A percentile compares a stretch with the other conserved stretches of the same genome.
Evolutionary conservation across 2,797 vertebrate species (phyloP).

Genomic region (Parotocinclus haroldoi): DNA sequence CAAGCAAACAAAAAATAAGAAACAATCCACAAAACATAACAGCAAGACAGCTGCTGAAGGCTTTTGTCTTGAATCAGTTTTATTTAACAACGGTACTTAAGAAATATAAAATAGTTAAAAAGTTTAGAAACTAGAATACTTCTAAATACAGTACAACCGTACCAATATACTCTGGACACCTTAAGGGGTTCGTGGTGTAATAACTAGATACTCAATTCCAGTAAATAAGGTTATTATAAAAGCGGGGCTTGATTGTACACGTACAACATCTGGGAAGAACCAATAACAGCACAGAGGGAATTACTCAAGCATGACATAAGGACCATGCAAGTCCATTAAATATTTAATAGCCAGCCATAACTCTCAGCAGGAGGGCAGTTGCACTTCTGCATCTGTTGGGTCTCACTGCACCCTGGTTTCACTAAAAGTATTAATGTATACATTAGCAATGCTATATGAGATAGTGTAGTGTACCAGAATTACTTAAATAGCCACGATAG

Average conservation of each 20-base stretch:
- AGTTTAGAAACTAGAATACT: too few relatives aligned
- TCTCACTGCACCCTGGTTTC: background rate
- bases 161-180: conserved; percentile 58
- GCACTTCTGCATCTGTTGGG: conserved; percentile 2
- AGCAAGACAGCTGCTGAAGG: too few relatives aligned
- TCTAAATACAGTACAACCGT: too few relatives aligned
- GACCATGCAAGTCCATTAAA: conserved; percentile 47
- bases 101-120: too few relatives aligned
- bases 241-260: conserved; percentile 58
- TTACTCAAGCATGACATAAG: conserved; percentile 67
- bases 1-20: too few relatives aligned
- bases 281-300: conserved; percentile 47
- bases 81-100: too few relatives aligned
- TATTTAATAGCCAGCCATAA: conserved; percentile 48
- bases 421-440: too few relatives aligned
- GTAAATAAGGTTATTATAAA: conserved; percentile 71
- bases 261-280: conserved; percentile 67
- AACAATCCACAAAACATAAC: too few relatives aligned
- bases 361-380: conserved; percentile 12
- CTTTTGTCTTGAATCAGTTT: too few relatives aligned
- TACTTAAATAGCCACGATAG: too few relatives aligned
- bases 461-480: too few relatives aligned
- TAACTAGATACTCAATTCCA: conserved; percentile 67
- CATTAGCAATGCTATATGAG: too few relatives aligned
- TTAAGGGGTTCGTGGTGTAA: conserved; percentile 55